Evolutionary conservation across 2,888 invertebrate species (phyloP), one percentile per base, ranked within the genome.

Genomic region (Chesias legatella): DNA sequence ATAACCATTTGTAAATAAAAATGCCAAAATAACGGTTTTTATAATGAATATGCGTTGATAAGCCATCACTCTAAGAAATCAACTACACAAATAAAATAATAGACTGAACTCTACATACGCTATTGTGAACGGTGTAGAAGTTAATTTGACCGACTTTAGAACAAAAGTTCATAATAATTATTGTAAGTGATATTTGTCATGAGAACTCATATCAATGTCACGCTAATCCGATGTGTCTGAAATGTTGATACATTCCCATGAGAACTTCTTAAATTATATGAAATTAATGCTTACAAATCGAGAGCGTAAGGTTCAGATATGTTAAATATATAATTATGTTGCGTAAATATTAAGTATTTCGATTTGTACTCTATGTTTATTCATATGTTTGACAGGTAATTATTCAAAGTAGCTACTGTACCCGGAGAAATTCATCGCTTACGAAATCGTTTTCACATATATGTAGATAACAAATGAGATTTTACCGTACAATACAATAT

Each of bases 371-470:
- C 13, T 29, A 29, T 29, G 36, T 10, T 9, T 24, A 17, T 29
- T 11, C 23, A 36, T 28, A 22, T 28, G 9, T 8, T 33, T 6
- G 8, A 10, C 7, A 27, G 21, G 3, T 11, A 8, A 21, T 29
- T 40, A 34, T 41, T 35, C 32, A 26, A 41, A 30, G 24, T 22
- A 23, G 13, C 22, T 34, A 26, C 30, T 34, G 33, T 31, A 8
- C 7, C 10, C 21, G 13, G 38, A 43, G 41, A 45, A 50, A 50
- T 41, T 48, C 31, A 25, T 42, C 27, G 26, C 33, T 44, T 34
- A 39, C 31, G 44, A 39, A 32, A 44, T 21, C 6, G 10, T 8
- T 23, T 30, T 28, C 27, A 21, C 28, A 8, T 7, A 7, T 33
- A 32, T 28, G 31, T 28, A 31, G 23, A 22, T 38, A 36, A 41